Evolutionary conservation across 2,797 vertebrate species (phyloP).

Genomic region (Vespertilio murinus): DNA sequence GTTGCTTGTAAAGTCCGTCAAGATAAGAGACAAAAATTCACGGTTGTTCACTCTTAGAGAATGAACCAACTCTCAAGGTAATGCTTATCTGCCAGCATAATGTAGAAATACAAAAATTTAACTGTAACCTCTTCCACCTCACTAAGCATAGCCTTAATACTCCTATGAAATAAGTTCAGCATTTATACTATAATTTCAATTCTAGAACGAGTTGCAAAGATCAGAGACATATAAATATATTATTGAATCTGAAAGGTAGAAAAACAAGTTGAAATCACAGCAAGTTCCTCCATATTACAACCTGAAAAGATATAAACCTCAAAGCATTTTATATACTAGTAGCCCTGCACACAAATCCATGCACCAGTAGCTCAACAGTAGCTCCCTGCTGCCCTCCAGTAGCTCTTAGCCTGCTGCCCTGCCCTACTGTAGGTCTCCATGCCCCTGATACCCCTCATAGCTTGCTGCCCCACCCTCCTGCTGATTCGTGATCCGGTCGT

Average conservation of each 20-base stretch:
- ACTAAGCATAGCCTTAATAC: neutral
- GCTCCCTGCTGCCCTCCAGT: too few relatives aligned
- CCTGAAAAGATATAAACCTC: neutral
- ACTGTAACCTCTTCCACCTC: neutral
- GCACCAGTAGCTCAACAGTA: too few relatives aligned
- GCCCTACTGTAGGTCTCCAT: too few relatives aligned
- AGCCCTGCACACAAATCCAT: too few relatives aligned
- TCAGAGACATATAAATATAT: slow-evolving; percentile 7
- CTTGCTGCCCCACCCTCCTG: too few relatives aligned
- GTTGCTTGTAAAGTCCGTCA: neutral
- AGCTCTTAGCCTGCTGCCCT: too few relatives aligned
- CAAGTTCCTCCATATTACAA: slow-evolving; percentile 6
- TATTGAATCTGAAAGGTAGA: slow-evolving; percentile 25
- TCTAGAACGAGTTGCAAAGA: slow-evolving; percentile 31
- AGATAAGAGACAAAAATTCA: neutral
- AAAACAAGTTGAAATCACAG: slow-evolving; percentile 29
- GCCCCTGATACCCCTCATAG: too few relatives aligned
- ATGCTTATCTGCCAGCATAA: slow-evolving; percentile 14
- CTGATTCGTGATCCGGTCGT: too few relatives aligned
- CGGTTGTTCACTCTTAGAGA: neutral
- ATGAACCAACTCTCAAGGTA: slow-evolving; percentile 31
- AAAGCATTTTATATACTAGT: neutral
- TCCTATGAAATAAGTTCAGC: neutral
- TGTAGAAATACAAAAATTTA: slow-evolving; percentile 35
- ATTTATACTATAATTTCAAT: slow-evolving; percentile 18